These are phyloP conservation scores for Melipona quadrifasciata DNA, from an alignment of 1,140 invertebrate genomes.

Conservation along the genomic window DNA sequence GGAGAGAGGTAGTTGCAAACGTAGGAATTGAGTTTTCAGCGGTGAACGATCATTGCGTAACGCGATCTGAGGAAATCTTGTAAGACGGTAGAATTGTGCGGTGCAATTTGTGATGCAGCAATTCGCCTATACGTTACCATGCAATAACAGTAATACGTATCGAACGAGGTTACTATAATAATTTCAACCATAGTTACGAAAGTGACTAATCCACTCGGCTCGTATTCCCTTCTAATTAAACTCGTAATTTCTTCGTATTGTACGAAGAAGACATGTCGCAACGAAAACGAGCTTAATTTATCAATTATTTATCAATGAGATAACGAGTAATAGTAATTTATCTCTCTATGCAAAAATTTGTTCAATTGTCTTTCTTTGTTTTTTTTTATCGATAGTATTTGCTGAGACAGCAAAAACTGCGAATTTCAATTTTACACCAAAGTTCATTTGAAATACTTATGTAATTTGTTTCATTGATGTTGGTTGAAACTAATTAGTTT, in stretches of 20 bases:
- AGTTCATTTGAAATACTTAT: neutral
- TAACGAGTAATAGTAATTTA: neutral
- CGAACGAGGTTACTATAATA: neutral
- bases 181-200: neutral
- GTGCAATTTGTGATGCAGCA: constrained; percentile 16
- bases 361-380: too few relatives aligned
- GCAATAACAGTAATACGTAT: constrained; percentile 27
- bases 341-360: neutral
- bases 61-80: constrained; percentile 18
- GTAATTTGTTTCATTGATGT: neutral
- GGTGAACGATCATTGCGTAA: constrained; percentile 7
- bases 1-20: neutral
- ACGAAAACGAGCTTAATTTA: neutral
- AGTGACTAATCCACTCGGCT: neutral
- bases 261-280: too few relatives aligned
- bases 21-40: neutral
- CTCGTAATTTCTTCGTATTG: neutral
- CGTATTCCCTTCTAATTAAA: neutral
- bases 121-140: neutral
- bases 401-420: neutral
- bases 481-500: neutral
- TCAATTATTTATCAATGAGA: neutral
- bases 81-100: constrained; percentile 14
- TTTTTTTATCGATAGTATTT: neutral
- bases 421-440: neutral